Evolutionary conservation across 2,113 vertebrate genomes (phyloP).

Genomic region (Platysteira castanea): DNA sequence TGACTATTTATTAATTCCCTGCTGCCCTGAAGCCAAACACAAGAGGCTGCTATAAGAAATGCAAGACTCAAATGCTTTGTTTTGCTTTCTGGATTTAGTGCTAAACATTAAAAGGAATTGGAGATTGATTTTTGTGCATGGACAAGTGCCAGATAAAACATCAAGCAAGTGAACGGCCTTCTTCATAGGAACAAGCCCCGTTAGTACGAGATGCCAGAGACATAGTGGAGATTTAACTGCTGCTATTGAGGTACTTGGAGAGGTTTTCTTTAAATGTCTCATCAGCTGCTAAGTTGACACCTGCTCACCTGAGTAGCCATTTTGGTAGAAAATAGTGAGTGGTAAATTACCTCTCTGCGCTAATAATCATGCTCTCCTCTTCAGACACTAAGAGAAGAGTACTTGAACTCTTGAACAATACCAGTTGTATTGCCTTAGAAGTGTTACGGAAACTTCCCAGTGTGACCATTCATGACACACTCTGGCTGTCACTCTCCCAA

Average conservation of each 20-base stretch:
- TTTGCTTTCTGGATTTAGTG: constrained; percentile 74
- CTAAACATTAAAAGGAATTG: constrained; percentile 72
- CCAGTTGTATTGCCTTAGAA: not conserved
- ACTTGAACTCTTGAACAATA: no score
- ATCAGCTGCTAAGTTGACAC: not conserved
- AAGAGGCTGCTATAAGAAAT: constrained; percentile 68
- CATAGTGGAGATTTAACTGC: not conserved
- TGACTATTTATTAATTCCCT: constrained; percentile 71
- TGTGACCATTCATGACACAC: accelerated
- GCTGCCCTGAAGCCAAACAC: constrained; percentile 71
- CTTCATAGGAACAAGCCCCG: constrained; percentile 9
- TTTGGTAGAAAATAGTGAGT: not conserved
- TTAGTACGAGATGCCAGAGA: constrained; percentile 4
- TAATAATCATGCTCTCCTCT: not conserved
- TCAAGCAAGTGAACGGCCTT: not conserved
- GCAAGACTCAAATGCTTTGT: constrained; percentile 60
- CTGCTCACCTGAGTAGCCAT: not conserved
- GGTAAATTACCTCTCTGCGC: not conserved
- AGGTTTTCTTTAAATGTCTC: not conserved
- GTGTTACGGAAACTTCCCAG: not conserved
- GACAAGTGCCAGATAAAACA: constrained; percentile 74
- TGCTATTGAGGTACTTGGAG: not conserved
- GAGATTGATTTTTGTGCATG: constrained; percentile 72
- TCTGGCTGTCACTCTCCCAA: not conserved
- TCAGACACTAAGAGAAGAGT: not conserved